Evolutionary conservation across 2,113 vertebrate genomes (phyloP), one percentile per base, ranked within the genome.

Genomic region (Synchiropus splendidus): DNA sequence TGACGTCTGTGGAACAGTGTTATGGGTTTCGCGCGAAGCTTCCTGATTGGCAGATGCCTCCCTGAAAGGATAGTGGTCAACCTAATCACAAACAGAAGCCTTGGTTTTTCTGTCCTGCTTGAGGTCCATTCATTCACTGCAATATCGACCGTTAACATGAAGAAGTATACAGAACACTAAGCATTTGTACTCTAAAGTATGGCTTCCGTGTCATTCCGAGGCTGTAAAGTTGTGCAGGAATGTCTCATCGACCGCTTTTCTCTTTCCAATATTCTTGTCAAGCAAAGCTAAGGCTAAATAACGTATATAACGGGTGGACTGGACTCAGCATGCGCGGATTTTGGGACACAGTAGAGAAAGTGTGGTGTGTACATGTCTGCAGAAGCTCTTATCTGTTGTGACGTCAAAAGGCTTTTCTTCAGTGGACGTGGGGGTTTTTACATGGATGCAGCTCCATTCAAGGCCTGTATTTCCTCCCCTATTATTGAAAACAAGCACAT

Each of bases 1-100:
- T 32, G 56, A 67, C 52, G 52, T 48, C 52, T 45, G 49, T 63
- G 60, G 58, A 55, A 63, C 59, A 61, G 48, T 59, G 65, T 57
- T 48, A 58, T 58, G 66, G 64, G 4, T 27, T 27, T 27, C 8
- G 21, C 8, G 21, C 8, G 45, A 69, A 64, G 64, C 67, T 71
- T 78, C 74, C 76, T 79, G 77, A 78, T 69, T 81, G 73, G 59
- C 61, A 48, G 64, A 67, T 64, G 70, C 74, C 68, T 80, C 77
- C 82, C 79, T 80, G 76, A 81, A 70, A 75, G 71, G 57, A 69
- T 59, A 37, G 58, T 63, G 65, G 58, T 50, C 58, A 48, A 27
- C 21, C 21, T 27, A 27, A 27, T 27, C 21, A 27, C 21, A 27
- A 27, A 27, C 8, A 8, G 21, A 27, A 27, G 4, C 21, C 21